A percentile compares a stretch with the other conserved stretches of the same genome.
These are phyloP conservation scores for Agrenia bidenticulata DNA, from an alignment of 2,888 invertebrate species.

Conservation along the genomic window DNA sequence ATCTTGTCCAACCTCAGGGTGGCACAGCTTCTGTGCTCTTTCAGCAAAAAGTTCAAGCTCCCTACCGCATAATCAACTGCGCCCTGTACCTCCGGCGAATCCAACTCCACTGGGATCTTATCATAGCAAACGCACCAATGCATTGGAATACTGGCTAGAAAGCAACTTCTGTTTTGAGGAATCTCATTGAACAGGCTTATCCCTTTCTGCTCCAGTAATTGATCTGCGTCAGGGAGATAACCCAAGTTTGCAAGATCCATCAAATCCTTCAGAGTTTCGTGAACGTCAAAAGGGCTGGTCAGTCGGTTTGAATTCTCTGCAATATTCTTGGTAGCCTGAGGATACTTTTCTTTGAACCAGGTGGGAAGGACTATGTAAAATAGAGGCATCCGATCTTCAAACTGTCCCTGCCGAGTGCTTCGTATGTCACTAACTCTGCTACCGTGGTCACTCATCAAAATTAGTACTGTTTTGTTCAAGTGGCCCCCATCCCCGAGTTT, in stretches of 20 bases:
- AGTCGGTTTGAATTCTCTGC: conserved; percentile 56
- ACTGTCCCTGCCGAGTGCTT: conserved; percentile 71
- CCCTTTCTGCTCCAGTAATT: neutral
- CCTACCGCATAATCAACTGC: conserved; percentile 8
- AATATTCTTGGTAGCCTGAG: conserved; percentile 66
- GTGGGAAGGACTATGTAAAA: conserved; percentile 71
- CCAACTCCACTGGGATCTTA: neutral
- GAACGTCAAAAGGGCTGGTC: conserved; percentile 79
- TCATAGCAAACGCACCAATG: conserved; percentile 22
- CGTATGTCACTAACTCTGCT: conserved; percentile 82
- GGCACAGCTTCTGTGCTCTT: too few relatives aligned
- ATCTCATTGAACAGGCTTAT: conserved; percentile 16
- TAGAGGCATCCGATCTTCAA: conserved; percentile 86
- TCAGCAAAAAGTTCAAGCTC: conserved; percentile 11
- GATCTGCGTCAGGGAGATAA: neutral
- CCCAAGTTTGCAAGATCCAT: conserved; percentile 53
- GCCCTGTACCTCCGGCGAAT: neutral
- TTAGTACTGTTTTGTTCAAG: conserved; percentile 68
- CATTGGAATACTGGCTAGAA: conserved; percentile 4
- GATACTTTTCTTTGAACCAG: conserved; percentile 57
- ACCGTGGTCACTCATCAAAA: conserved; percentile 85
- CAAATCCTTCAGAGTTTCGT: conserved; percentile 75
- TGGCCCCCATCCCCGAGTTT: conserved; percentile 60
- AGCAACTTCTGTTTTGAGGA: conserved; percentile 4
- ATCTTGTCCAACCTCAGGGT: too few relatives aligned